Base-by-base conservation (phyloP, 2,888 invertebrate species). In the Lithodes maja region DNA sequence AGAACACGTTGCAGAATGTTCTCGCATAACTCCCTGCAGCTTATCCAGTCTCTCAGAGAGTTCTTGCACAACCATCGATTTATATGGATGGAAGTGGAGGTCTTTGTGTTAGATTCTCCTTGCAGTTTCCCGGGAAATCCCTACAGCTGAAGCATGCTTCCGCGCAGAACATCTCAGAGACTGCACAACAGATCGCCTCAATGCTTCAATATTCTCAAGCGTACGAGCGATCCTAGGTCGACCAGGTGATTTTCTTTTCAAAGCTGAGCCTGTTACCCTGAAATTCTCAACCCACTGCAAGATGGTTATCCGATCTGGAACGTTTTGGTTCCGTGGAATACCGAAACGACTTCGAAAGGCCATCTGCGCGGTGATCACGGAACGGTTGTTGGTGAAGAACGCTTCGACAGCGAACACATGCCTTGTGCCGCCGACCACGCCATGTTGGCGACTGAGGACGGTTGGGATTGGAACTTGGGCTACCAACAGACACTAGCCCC, bases 1-100 rank as follows among this genome's bases (percentile, higher is more conserved):
- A 69, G 68, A 86, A 86, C 79, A 69, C 78, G n/a, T 80, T 86
- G 74, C 74, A 84, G n/a, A 77, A 84, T 68, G 12, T 49, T 68
- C 49, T 82, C 68, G 9, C 82, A 61, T 82, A 50, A 53, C 74
- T 74, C 71, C 83, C 83, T 75, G 15, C 84, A 9, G 53, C 15
- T 74, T 74, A 52, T 75, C 74, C 50, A 84, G 54, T 84, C 77
- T 53, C 17, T 50, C 74, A 74, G n/a, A 53, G 53, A 75, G 84
- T 84, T 77, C 55, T 54, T 77, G 84, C 33, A 75, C 75, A 84
- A 54, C 75, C 75, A 75, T 75, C 75, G 3, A 2, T 75, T 75
- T 75, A 1, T 75, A 75, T 75, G 75, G 75, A 75, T 75, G 75
- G 75, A 75, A 75, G 49, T 75, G 75, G 49, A 75, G 3, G 49